These are phyloP conservation scores for Pseudobourletiella spinata DNA, from an alignment of 1,140 invertebrate species.

Conservation along the genomic window DNA sequence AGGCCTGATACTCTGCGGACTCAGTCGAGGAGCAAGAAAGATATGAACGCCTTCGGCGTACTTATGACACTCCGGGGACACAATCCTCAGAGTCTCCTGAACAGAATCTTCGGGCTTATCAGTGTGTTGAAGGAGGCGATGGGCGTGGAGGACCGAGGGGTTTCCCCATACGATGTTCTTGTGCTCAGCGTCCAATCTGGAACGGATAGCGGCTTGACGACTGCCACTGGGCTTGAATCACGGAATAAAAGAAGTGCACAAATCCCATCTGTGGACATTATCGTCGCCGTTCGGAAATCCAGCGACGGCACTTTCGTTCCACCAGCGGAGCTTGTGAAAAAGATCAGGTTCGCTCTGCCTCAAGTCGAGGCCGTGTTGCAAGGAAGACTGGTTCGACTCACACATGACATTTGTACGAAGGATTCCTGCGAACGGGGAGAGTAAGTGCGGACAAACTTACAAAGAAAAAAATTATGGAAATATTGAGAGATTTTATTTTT, in stretches of 20 bases:
- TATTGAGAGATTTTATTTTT: too few species aligned
- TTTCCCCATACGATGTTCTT: constrained; percentile 29
- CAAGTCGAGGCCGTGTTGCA: constrained; percentile 33
- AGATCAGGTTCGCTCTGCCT: constrained; percentile 32
- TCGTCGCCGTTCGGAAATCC: constrained; percentile 31
- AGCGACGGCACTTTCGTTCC: constrained; percentile 30
- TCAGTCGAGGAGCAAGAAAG: constrained; percentile 24
- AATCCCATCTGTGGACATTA: constrained; percentile 30
- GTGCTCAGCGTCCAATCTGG: constrained; percentile 29
- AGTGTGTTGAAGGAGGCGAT: constrained; percentile 35
- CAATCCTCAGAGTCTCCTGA: constrained; percentile 33
- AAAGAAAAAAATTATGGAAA: background rate
- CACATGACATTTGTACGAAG: constrained; percentile 30
- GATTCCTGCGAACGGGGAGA: constrained; percentile 33
- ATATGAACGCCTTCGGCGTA: constrained; percentile 30
- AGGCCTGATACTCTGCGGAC: constrained; percentile 3
- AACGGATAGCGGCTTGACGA: background rate
- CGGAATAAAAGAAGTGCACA: constrained; percentile 19
- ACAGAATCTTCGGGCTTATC: constrained; percentile 33
- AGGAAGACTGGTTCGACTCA: constrained; percentile 27
- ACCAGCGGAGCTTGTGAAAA: constrained; percentile 27
- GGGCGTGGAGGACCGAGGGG: constrained; percentile 24
- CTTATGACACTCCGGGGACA: constrained; percentile 32
- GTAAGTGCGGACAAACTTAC: constrained; percentile 28
- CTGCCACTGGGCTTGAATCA: too few species aligned